Conservation (phyloP, 2,113 vertebrate species). For the Ameiurus melas region DNA sequence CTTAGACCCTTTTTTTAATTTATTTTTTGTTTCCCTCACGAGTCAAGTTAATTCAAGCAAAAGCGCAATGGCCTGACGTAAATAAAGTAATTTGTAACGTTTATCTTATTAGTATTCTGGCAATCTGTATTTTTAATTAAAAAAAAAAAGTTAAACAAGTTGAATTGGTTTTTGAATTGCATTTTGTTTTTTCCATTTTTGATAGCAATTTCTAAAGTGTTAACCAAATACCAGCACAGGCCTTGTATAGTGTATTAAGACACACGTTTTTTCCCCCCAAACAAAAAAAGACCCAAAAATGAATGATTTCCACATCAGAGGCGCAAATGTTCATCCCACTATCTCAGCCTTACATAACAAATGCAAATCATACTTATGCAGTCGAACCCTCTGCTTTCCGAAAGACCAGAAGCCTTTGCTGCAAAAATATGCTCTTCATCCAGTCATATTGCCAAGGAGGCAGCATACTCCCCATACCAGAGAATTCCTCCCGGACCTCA, state of each 20-base stretch:
- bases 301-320: not conserved
- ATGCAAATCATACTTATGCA: constrained; percentile 2
- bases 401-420: constrained; percentile 32
- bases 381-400: constrained; percentile 29
- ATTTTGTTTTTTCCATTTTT: not conserved
- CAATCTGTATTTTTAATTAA: not conserved
- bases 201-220: not conserved
- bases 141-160: not conserved
- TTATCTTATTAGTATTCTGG: not conserved
- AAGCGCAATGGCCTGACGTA: not conserved
- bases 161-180: not conserved
- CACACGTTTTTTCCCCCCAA: not conserved
- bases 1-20: not conserved
- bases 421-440: constrained; percentile 38
- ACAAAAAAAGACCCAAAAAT: not conserved
- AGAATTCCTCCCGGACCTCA: constrained; percentile 34
- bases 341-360: too few relatives aligned
- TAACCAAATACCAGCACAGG: not conserved
- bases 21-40: not conserved
- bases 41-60: not conserved
- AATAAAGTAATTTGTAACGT: not conserved
- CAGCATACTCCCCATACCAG: constrained; percentile 49
- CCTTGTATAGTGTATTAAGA: not conserved
- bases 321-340: too few relatives aligned
- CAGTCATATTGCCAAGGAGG: constrained; percentile 36